Evolutionary conservation across 2,113 vertebrate genomes (phyloP), one percentile per base, ranked within the genome.

Genomic region (Talpa occidentalis): DNA sequence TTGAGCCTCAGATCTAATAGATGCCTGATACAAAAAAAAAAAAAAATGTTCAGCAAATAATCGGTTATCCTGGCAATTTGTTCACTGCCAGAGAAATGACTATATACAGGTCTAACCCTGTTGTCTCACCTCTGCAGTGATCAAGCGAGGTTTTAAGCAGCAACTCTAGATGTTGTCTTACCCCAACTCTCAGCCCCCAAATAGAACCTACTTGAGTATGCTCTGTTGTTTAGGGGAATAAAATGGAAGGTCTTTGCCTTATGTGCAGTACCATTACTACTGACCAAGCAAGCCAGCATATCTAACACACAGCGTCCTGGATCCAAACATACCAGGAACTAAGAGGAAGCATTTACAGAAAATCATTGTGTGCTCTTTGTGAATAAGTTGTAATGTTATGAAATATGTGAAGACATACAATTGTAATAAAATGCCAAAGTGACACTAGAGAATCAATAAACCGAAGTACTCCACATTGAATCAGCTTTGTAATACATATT

Each of bases 401-500:
- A 86, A 93, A 93, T 84, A 96, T 40, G 62, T 95, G 94, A 95
- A 94, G 52, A 86, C 24, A 54, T 52, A 83, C 49, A 95, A 94
- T 92, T 6, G 10, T 88, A 90, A 96, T 91, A 87, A 96, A 95
- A 96, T 93, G 60, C 76, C 79, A 42, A 70, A 90, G 74, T 95
- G 94, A 90, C 84, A 84, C 69, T 69, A 82, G 42, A 86, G 79
- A 94, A 81, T 93, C 94, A 91, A 94, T 95, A 86, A 79, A 62
- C 81, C 93, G 92, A 77, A 92, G 84, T 35, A 35, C 66, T 87
- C 47, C 72, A 42, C 62, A 47, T 69, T 60, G 60, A 87, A 91
- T 77, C 95, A 92, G 66, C 42, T 94, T 83, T 93, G 87, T 96
- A 91, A 81, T 77, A 80, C 74, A 30, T 87, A 93, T 94, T 80